Conservation (phyloP, 30 jellyfish, hydroid and myxozoan genomes). For the Chironex yamaguchii region DNA sequence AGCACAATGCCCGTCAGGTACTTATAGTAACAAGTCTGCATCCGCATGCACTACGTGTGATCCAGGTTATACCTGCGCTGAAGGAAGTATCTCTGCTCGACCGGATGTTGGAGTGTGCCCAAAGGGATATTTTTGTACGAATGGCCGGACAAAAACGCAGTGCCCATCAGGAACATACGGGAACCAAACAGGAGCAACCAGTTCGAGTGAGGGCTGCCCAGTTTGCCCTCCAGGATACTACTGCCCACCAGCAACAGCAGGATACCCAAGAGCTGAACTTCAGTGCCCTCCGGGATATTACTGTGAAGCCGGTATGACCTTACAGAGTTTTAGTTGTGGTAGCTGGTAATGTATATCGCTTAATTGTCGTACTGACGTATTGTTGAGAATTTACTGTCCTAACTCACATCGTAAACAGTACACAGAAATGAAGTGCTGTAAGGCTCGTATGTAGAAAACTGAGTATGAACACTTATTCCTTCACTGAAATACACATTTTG, state of each 20-base stretch:
- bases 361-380: too few species aligned
- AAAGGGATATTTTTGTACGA: slow-evolving; percentile 89
- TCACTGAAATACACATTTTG: too few species aligned
- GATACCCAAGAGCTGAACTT: slow-evolving; percentile 79
- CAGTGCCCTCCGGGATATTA: slow-evolving; percentile 97
- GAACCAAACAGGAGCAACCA: slow-evolving; percentile 84
- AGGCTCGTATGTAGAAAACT: too few species aligned
- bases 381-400: too few species aligned
- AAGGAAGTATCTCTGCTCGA: slow-evolving; percentile 83
- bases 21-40: slow-evolving; percentile 79
- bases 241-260: slow-evolving; percentile 91
- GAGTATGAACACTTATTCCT: too few species aligned
- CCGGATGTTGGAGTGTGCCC: slow-evolving; percentile 90
- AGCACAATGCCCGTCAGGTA: slow-evolving; percentile 84
- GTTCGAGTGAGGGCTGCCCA: slow-evolving; percentile 87
- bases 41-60: slow-evolving; percentile 79
- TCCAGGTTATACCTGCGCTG: slow-evolving; percentile 86
- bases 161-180: slow-evolving; percentile 99
- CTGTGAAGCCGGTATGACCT: slow-evolving; percentile 59
- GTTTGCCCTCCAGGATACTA: slow-evolving; percentile 95
- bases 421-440: too few species aligned
- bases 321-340: too few species aligned
- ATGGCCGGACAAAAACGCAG: slow-evolving; percentile 41
- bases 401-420: too few species aligned
- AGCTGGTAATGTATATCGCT: too few species aligned